phyloP scores from a whole-genome alignment of 2,113 vertebrate species.

The Syngnathus scovelli region DNA sequence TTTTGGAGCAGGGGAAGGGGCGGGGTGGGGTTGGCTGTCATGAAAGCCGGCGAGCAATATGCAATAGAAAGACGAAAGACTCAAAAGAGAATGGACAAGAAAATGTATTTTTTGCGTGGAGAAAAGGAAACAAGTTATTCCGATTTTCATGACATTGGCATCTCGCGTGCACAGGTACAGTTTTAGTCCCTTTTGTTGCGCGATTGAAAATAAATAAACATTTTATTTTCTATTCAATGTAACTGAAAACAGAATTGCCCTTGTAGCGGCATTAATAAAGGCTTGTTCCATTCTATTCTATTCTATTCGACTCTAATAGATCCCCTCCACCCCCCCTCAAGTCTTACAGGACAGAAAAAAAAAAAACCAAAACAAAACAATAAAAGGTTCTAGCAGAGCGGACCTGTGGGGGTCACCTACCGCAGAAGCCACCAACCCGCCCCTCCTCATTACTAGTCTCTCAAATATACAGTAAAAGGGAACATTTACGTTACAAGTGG shows the following conservation, averaged over 20 bases:
- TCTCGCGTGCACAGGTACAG: too few species aligned
- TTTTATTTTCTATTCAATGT: too few species aligned
- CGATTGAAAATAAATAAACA: too few species aligned
- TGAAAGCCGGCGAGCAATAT: constrained; percentile 69
- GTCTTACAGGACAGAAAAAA: constrained; percentile 32
- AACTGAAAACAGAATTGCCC: background rate
- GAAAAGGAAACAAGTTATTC: background rate
- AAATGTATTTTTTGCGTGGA: too few species aligned
- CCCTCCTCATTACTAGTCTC: constrained; percentile 46
- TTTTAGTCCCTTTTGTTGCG: too few species aligned
- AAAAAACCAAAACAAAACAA: constrained; percentile 57
- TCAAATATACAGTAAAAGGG: constrained; percentile 20
- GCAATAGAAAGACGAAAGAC: background rate
- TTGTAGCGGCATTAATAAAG: background rate
- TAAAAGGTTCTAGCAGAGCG: constrained; percentile 70
- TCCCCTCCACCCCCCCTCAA: constrained; percentile 19
- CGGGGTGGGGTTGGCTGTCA: constrained; percentile 20
- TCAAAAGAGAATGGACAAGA: constrained; percentile 28
- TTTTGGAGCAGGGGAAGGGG: constrained; percentile 55
- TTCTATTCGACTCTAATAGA: background rate
- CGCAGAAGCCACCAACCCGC: constrained; percentile 67
- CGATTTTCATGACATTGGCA: too few species aligned
- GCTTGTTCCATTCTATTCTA: background rate
- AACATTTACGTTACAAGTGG: constrained; percentile 45
- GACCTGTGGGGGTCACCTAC: constrained; percentile 71